phyloP scores from a whole-genome alignment of 2,797 vertebrate genomes.

The Salarias fasciatus region DNA sequence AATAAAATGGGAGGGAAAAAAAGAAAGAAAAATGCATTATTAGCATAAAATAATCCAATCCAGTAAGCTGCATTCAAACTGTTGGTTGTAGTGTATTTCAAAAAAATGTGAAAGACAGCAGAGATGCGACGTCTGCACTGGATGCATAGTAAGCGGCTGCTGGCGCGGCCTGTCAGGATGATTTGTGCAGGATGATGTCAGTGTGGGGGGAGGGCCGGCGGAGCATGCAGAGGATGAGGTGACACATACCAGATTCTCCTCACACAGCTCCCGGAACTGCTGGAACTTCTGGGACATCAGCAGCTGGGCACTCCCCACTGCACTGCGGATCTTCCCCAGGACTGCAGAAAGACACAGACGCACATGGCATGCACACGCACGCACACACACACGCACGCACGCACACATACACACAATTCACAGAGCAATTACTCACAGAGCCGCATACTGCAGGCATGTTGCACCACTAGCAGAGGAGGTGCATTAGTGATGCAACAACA shows the following conservation, averaged over 20 bases:
- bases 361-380: slow-evolving; percentile 50
- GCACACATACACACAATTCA: slow-evolving; percentile 39
- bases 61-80: too few relatives aligned
- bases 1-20: too few relatives aligned
- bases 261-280: slow-evolving; percentile 97
- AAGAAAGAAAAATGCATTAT: too few relatives aligned
- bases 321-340: slow-evolving; percentile 95
- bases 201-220: slow-evolving; percentile 35
- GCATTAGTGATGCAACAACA: slow-evolving; percentile 57
- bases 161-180: slow-evolving; percentile 75
- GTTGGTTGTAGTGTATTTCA: too few relatives aligned
- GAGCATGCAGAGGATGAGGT: slow-evolving; percentile 75
- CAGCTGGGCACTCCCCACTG: slow-evolving; percentile 96
- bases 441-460: slow-evolving; percentile 74
- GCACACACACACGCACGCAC: slow-evolving; percentile 21
- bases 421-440: slow-evolving; percentile 74
- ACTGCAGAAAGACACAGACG: slow-evolving; percentile 81
- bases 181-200: slow-evolving; percentile 82
- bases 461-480: slow-evolving; percentile 49
- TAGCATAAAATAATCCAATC: too few relatives aligned
- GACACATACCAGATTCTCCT: slow-evolving; percentile 97
- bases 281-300: slow-evolving; percentile 99
- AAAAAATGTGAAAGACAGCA: slow-evolving; percentile 38
- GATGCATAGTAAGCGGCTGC: slow-evolving; percentile 77
- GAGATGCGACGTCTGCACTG: slow-evolving; percentile 66